Evolutionary conservation across 92 coral and sea anemone species (phyloP).

Genomic region (Palythoa caribaeorum): DNA sequence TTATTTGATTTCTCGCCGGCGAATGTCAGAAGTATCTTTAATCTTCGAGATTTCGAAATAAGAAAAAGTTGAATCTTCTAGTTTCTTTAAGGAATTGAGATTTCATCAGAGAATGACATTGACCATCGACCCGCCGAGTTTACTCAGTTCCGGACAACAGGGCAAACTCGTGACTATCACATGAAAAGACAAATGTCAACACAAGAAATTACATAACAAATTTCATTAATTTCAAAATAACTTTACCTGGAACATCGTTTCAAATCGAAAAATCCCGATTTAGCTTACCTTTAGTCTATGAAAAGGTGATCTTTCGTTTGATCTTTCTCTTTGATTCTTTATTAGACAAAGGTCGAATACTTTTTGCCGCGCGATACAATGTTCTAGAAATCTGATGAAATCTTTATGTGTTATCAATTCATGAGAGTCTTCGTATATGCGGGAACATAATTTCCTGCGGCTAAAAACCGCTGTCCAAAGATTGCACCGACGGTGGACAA

Average conservation of each 20-base stretch:
- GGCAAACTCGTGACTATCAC: constrained; percentile 8
- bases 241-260: not conserved
- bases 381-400: not conserved
- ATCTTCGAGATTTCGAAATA: too few species aligned
- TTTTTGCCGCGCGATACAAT: not conserved
- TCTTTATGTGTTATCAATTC: not conserved
- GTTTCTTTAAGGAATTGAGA: not conserved
- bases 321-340: not conserved
- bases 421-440: not conserved
- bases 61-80: not conserved
- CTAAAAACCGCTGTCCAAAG: too few species aligned
- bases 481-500: too few species aligned
- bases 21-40: too few species aligned
- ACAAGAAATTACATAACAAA: not conserved
- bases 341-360: not conserved
- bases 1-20: too few species aligned
- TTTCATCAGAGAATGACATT: not conserved
- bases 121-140: not conserved
- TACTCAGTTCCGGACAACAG: not conserved
- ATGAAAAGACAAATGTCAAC: not conserved
- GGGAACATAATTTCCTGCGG: not conserved
- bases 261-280: not conserved
- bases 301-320: not conserved
- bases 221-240: not conserved
- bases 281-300: not conserved